phyloP scores from a whole-genome alignment of 2,797 vertebrate genomes.

The Lagocephalus sceleratus region DNA sequence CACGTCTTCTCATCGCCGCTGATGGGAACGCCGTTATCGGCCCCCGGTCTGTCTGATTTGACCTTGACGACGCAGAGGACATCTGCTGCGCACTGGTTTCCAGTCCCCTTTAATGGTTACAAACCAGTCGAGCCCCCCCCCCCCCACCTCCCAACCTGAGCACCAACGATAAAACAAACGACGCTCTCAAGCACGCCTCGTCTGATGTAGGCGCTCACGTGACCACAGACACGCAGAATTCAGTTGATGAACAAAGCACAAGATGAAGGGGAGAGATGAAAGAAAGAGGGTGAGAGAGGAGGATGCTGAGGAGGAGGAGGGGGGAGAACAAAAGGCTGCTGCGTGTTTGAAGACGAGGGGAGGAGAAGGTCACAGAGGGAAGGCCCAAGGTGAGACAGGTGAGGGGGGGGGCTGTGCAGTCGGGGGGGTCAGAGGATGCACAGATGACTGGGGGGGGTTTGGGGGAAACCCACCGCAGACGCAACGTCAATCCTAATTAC shows the following conservation, averaged over 20 bases:
- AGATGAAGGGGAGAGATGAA: slow-evolving; percentile 25
- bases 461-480: slow-evolving; percentile 57
- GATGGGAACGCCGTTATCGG: too few relatives aligned
- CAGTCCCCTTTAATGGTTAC: background rate
- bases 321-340: slow-evolving; percentile 52
- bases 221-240: background rate
- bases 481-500: slow-evolving; percentile 76
- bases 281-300: slow-evolving; percentile 6
- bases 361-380: slow-evolving; percentile 55
- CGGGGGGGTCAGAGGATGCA: slow-evolving; percentile 27
- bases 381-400: slow-evolving; percentile 47
- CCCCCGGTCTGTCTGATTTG: slow-evolving; percentile 4
- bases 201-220: too few relatives aligned
- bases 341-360: slow-evolving; percentile 53
- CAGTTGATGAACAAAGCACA: slow-evolving; percentile 54
- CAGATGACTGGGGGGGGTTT: slow-evolving; percentile 48
- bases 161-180: too few relatives aligned
- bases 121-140: too few relatives aligned
- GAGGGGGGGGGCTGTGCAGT: slow-evolving; percentile 8
- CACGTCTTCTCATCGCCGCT: too few relatives aligned
- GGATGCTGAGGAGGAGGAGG: slow-evolving; percentile 28
- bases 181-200: too few relatives aligned
- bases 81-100: slow-evolving; percentile 14
- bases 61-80: slow-evolving; percentile 44
- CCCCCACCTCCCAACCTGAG: too few relatives aligned